Evolutionary conservation across 1,140 invertebrate species (phyloP).

Genomic region (Chironomus tepperi): DNA sequence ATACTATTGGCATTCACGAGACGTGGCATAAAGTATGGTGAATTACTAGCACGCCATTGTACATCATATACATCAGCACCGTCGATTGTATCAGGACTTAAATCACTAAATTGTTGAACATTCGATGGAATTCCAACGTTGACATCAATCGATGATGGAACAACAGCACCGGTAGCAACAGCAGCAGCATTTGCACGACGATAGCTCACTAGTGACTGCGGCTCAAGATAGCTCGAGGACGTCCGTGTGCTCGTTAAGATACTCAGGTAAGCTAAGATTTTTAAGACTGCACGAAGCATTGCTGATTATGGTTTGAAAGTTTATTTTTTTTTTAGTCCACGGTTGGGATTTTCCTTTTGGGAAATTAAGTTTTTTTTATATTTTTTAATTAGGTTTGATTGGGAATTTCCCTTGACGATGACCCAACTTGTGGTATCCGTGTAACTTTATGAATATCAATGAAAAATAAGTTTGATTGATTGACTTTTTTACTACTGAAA

Average conservation of each 20-base stretch:
- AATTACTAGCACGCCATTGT: background rate
- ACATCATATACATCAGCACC: no score
- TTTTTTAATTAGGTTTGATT: background rate
- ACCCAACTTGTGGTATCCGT: no score
- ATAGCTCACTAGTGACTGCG: background rate
- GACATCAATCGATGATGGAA: no score
- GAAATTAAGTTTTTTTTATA: background rate
- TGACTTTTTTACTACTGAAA: background rate
- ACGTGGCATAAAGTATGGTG: background rate
- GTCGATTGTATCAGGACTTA: background rate
- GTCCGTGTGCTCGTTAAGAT: background rate
- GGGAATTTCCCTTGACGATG: no score
- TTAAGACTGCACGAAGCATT: background rate
- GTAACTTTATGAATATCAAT: background rate
- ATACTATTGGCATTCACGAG: background rate
- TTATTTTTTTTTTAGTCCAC: no score
- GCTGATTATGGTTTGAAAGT: background rate
- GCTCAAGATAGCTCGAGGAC: background rate
- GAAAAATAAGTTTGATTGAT: background rate
- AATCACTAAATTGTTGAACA: no score
- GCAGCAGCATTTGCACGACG: background rate
- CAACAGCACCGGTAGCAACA: background rate
- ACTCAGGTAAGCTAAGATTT: background rate
- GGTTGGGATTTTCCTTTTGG: no score
- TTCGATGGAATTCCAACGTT: no score